Evolutionary conservation across 2,888 invertebrate genomes (phyloP), one percentile per base, ranked within the genome.

Genomic region (Caenorhabditis angaria): DNA sequence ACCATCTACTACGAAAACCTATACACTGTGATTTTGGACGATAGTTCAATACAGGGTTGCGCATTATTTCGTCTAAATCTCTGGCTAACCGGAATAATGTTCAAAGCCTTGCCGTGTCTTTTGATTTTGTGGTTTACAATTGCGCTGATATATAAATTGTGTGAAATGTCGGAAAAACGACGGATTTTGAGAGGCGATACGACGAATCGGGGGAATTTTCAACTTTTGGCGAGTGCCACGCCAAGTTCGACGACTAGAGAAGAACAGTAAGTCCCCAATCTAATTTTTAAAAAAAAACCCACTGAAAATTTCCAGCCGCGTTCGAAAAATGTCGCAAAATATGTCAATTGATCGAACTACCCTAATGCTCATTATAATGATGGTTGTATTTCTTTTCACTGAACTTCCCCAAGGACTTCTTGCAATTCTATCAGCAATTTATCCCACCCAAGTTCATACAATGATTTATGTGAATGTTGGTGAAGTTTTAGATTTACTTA

Each of bases 71-170:
- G 83, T 48, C 65, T 83, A 27, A 87, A 85, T 68, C 72, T 87
- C 8, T 87, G 87, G 87, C 69, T 85, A 32, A 87, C 83, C 12
- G 86, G 86, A 12, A 78, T 85, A 54, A 73, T 85, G 54, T 87
- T 87, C 72, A 86, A 86, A 75, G 82, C 77, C 2, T 63, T 83
- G 1, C 83, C 83, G 0, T 83, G 83, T 60, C 55, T 78, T 53
- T 60, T 83, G 1, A 79, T 83, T 47, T 67, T 82, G 10, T 81
- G 76, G 76, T 81, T 83, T 69, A 83, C 81, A 10, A 76, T 80
- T n/a, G 81, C 81, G 0, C 57, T 83, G 28, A 79, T 82, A 53
- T 76, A 71, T 58, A 83, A 83, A 55, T 64, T 83, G 54, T 77
- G 72, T 35, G 79, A 82, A 61, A 80, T 81, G 79, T 76, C 73